Percentiles rank a stretch among this genome's conserved stretches.
Evolutionary conservation across 2,888 invertebrate species (phyloP).

Genomic region (Ophion ellenae): DNA sequence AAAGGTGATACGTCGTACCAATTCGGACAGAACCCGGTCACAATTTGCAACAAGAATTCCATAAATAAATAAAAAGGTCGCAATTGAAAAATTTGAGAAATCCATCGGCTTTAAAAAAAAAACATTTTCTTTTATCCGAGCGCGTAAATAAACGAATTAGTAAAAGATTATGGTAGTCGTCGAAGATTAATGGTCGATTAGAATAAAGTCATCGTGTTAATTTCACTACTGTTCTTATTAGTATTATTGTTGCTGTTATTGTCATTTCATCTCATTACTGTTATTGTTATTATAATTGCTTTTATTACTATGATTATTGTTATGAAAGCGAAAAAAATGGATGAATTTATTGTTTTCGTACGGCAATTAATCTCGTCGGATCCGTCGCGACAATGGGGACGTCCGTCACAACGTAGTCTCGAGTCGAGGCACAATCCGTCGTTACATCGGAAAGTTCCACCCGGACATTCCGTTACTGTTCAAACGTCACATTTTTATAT

Average conservation of each 20-base stretch:
- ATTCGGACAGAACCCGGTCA: too few relatives aligned
- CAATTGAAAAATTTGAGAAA: background rate
- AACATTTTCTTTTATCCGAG: background rate
- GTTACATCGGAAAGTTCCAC: slow-evolving; percentile 85
- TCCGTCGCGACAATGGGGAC: slow-evolving; percentile 85
- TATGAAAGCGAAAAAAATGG: slow-evolving; percentile 30
- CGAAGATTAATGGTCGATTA: slow-evolving; percentile 35
- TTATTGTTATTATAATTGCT: slow-evolving; percentile 17
- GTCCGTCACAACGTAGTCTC: slow-evolving; percentile 86
- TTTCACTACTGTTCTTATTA: background rate
- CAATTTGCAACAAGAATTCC: background rate
- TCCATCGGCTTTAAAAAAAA: background rate
- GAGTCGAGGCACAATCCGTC: slow-evolving; percentile 86
- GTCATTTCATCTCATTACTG: background rate
- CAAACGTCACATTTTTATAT: slow-evolving; percentile 63
- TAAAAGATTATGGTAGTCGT: slow-evolving; percentile 18
- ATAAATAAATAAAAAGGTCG: background rate
- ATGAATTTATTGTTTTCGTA: slow-evolving; percentile 74
- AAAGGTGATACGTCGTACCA: too few relatives aligned
- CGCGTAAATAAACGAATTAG: slow-evolving; percentile 31
- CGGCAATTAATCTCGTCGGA: slow-evolving; percentile 88
- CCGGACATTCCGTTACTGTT: slow-evolving; percentile 76
- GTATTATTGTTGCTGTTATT: background rate
- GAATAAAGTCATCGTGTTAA: background rate
- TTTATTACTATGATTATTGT: background rate